Percentiles rank a stretch among this genome's conserved stretches.
phyloP scores from a whole-genome alignment of 2,888 invertebrate species.

The Drosophila fulvimacula region DNA sequence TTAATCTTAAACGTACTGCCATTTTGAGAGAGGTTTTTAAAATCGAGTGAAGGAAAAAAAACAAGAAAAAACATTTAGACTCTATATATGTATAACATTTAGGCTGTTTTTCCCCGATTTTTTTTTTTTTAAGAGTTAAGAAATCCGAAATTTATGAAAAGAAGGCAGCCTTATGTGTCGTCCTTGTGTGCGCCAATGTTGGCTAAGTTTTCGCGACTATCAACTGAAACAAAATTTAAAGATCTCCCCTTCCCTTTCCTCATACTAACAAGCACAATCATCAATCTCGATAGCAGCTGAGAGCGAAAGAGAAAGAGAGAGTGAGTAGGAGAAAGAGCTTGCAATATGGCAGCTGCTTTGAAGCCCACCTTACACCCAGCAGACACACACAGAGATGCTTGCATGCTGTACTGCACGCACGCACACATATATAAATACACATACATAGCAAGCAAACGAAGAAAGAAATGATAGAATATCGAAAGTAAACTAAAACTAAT shows the following conservation, averaged over 20 bases:
- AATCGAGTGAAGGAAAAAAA: conserved; percentile 21
- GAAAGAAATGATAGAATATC: conserved; percentile 37
- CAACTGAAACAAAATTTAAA: neutral
- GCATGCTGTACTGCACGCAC: conserved; percentile 12
- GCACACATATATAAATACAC: conserved; percentile 22
- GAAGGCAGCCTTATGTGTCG: conserved; percentile 23
- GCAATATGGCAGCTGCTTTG: conserved; percentile 49
- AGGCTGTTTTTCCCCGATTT: conserved; percentile 57
- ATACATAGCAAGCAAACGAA: conserved; percentile 6
- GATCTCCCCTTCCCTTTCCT: neutral
- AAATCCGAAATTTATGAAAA: conserved; percentile 35
- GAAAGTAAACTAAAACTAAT: conserved; percentile 26
- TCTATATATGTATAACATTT: conserved; percentile 77
- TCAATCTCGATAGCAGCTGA: conserved; percentile 53
- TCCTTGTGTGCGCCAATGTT: conserved; percentile 39
- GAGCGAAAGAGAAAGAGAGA: conserved; percentile 3
- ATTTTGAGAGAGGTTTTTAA: conserved; percentile 74
- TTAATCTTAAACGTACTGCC: conserved; percentile 70
- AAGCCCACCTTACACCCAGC: conserved; percentile 63
- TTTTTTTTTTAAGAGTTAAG: conserved; percentile 44
- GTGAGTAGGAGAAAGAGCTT: conserved; percentile 34
- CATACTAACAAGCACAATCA: conserved; percentile 44
- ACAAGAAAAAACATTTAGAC: conserved; percentile 68
- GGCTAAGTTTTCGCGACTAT: conserved; percentile 36
- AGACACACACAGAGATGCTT: conserved; percentile 19